A percentile compares a stretch with the other conserved stretches of the same genome.
Conservation (phyloP, 2,888 invertebrate genomes). For the Rhodophaea formosa region DNA sequence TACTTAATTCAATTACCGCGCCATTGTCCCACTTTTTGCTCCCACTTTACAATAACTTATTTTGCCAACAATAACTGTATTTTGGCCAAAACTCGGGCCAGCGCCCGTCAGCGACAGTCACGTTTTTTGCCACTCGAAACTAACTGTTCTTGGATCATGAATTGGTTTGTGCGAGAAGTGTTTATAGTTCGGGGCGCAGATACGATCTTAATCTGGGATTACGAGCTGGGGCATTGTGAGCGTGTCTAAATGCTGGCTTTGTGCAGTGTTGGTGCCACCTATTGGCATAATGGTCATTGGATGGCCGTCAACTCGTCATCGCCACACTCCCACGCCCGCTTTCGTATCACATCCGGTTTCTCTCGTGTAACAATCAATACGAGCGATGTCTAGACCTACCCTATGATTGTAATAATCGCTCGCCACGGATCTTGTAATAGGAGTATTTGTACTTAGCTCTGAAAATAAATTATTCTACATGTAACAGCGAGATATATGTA, state of each 20-base stretch:
- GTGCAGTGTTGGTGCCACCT: conserved; percentile 61
- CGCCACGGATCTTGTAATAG: no score
- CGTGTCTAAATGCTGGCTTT: conserved; percentile 48
- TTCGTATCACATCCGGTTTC: conserved; percentile 2
- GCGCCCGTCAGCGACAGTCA: conserved; percentile 41
- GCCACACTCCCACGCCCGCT: conserved; percentile 64
- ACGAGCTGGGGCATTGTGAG: conserved; percentile 60
- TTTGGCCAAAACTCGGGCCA: conserved; percentile 34
- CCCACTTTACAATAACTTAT: conserved; percentile 64
- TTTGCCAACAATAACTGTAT: conserved; percentile 78
- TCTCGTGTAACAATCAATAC: no score
- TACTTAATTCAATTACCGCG: conserved; percentile 72
- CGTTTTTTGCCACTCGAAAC: conserved; percentile 53
- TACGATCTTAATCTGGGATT: conserved; percentile 75
- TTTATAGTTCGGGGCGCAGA: conserved; percentile 63
- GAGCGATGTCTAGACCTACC: no score
- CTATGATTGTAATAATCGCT: no score
- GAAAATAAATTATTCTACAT: no score
- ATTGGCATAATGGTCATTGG: conserved; percentile 52
- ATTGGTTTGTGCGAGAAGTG: conserved; percentile 69
- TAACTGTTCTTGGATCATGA: conserved; percentile 60
- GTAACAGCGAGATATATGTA: no score
- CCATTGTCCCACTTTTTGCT: conserved; percentile 67
- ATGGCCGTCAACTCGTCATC: conserved; percentile 38
- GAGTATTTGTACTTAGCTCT: no score